Base-by-base conservation (phyloP, 1,140 invertebrate species). In the Lutraria rhynchaena region DNA sequence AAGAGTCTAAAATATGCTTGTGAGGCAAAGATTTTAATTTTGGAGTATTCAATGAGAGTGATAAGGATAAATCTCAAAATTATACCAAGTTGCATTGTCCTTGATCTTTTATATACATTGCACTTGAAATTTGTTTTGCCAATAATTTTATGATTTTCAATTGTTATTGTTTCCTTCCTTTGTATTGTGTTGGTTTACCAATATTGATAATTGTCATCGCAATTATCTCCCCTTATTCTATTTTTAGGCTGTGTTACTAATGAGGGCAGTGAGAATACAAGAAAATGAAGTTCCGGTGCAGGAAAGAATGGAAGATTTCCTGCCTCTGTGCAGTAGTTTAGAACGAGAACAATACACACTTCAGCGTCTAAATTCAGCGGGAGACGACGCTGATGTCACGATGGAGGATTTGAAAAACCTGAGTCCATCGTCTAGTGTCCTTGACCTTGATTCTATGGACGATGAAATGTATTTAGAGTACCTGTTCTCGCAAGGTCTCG, bases 321-420 rank as follows among this genome's bases (percentile, higher is more conserved):
- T 89, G 37, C 89, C 90, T 3, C 82, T 90, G 15, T 87, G 86
- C 58, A 87, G 86, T 9, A 90, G 89, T 65, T 77, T 91, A 33
- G 88, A 90, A 70, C 84, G 90, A 15, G 90, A 90, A 57, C 87
- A 89, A 76, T 90, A 85, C 44, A 90, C 90, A 7, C 80, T 91
- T 37, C 89, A 90, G 67, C 83, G 91, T 41, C 87, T 92, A 5
- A 92, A 92, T 73, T 92, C 91, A 13, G 86, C 86, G 31, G 89
- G 88, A 3, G 88, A 89, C 58, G 90, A 91, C 61, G 86, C 73
- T 15, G 87, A 89, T 60, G 49, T 61, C 15, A 84, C 75, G 31
- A 76, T 82, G 31, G 86, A 88, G 22, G 87, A 85, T 13, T 51
- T 84, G 5, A 49, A 84, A 9, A 85, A 83, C 57, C 53, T 71